Evolutionary conservation across 2,888 invertebrate genomes (phyloP), one percentile per base, ranked within the genome.

Genomic region (Athetis lepigone): DNA sequence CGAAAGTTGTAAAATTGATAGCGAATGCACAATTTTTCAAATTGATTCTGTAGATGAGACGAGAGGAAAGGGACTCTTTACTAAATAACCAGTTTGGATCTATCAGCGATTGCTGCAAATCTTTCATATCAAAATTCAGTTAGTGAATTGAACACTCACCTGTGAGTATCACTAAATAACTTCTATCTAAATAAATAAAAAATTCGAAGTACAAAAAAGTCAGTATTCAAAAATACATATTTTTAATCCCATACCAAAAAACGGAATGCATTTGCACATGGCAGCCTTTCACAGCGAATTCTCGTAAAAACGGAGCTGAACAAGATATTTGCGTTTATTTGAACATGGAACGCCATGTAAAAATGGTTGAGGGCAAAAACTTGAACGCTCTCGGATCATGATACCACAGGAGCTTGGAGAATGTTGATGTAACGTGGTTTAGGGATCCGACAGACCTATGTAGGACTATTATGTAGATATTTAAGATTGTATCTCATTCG

Each of bases 301-400:
- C 68, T 64, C 52, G 40, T 61, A 79, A 79, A 80, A 79, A 75
- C 67, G 33, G 43, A 51, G 46, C 39, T 58, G 61, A 67, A 73
- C 77, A 79, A 75, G 72, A 73, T 75, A 75, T 75, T 76, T 76
- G 73, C 72, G 70, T 73, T 70, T 63, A 74, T 77, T 76, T 66
- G 71, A 75, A 73, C 70, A 81, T 58, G 64, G 54, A 45, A 51
- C 29, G 52, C 58, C 47, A 59, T 69, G 73, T 74, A 69, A 77
- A 81, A 79, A 75, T 67, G 50, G 49, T 65, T 8, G 47, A 43
- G 18, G 19, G 64, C 52, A 70, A 80, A 80, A 80, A 80, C 66
- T 65, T 39, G 49, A 72, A 66, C 16, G 43, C 47, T 55, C 43
- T 42, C 57, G 54, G 50, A 58, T 62, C 61, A 67, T 61, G 62